Evolutionary conservation across 2,888 invertebrate genomes (phyloP).

Genomic region (Cephus pulcher): DNA sequence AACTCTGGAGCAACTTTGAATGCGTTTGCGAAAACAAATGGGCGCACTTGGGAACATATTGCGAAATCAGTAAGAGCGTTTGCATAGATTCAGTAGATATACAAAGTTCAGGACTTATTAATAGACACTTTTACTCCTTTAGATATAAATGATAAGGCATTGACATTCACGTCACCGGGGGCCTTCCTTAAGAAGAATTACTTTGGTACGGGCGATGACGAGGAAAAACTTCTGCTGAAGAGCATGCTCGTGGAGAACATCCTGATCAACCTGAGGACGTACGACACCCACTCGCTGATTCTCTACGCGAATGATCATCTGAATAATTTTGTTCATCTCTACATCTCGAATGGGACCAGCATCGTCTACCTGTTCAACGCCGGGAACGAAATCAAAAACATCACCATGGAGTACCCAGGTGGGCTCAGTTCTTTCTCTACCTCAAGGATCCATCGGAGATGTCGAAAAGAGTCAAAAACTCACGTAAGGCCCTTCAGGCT

Average conservation of each 20-base stretch:
- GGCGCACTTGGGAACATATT: constrained; percentile 91
- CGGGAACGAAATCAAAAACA: constrained; percentile 81
- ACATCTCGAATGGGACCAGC: constrained; percentile 82
- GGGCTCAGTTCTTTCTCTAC: constrained; percentile 13
- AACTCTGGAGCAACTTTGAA: constrained; percentile 91
- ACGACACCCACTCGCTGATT: constrained; percentile 83
- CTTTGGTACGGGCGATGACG: constrained; percentile 73
- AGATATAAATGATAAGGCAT: constrained; percentile 92
- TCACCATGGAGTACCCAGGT: constrained; percentile 79
- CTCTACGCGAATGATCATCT: constrained; percentile 92
- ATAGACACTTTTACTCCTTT: constrained; percentile 35
- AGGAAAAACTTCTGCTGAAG: constrained; percentile 72
- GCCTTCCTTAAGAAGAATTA: constrained; percentile 86
- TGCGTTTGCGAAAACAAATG: constrained; percentile 93
- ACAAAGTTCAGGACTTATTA: not conserved
- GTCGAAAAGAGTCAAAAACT: not conserved
- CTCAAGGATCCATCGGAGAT: not conserved
- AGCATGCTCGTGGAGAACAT: constrained; percentile 84
- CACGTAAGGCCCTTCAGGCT: not conserved
- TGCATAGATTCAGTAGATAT: not conserved
- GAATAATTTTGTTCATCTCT: constrained; percentile 93
- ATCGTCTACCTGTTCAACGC: constrained; percentile 89
- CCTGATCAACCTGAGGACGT: constrained; percentile 90
- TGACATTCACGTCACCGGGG: constrained; percentile 87
- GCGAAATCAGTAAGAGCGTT: constrained; percentile 83